Conservation (phyloP, 2,888 invertebrate species). For the Hesperia comma region DNA sequence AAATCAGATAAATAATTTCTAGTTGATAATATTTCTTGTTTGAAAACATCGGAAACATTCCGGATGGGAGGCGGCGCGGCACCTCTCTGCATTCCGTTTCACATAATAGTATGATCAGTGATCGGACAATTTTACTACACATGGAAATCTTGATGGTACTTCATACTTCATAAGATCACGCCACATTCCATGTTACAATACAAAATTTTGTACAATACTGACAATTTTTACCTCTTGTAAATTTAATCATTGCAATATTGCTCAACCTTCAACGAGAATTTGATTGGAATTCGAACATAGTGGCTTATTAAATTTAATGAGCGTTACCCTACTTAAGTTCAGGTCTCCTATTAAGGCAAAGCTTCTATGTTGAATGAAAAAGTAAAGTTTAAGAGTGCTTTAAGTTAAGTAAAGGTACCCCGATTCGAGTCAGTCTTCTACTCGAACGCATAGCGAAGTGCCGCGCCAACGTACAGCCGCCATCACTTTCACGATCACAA, state of each 20-base stretch:
- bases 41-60: slow-evolving; percentile 59
- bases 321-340: slow-evolving; percentile 22
- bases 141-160: slow-evolving; percentile 52
- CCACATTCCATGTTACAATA: slow-evolving; percentile 7
- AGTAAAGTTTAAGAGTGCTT: slow-evolving; percentile 25
- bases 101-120: slow-evolving; percentile 59
- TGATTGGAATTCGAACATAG: background rate
- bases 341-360: slow-evolving; percentile 27
- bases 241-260: background rate
- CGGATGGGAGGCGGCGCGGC: slow-evolving; percentile 68
- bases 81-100: slow-evolving; percentile 77
- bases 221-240: background rate
- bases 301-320: slow-evolving; percentile 17
- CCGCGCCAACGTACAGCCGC: slow-evolving; percentile 67
- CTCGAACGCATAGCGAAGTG: slow-evolving; percentile 60
- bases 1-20: slow-evolving; percentile 1
- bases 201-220: background rate
- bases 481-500: slow-evolving; percentile 70
- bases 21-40: slow-evolving; percentile 25
- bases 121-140: slow-evolving; percentile 48
- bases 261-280: background rate
- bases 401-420: slow-evolving; percentile 24
- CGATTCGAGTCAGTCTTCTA: slow-evolving; percentile 49
- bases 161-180: slow-evolving; percentile 17
- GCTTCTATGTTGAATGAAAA: slow-evolving; percentile 27